Base-by-base conservation (phyloP, 1,140 invertebrate genomes). In the Listronotus bonariensis region DNA sequence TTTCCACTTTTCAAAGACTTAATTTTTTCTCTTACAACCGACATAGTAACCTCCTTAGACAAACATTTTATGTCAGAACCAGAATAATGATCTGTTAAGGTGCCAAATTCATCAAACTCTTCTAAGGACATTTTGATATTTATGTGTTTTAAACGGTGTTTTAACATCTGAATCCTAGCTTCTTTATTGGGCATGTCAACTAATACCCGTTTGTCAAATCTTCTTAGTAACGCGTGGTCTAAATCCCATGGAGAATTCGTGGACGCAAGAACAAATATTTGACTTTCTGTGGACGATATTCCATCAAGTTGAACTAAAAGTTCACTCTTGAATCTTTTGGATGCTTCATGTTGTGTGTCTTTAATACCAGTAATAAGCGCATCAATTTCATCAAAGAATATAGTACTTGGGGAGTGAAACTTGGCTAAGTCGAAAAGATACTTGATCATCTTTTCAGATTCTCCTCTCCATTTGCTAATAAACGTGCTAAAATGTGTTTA, bases 331-430 rank as follows among this genome's bases (percentile, higher is more conserved):
- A 98, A 89, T 62, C 96, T 81, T 60, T 95, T 83, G 17, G 92
- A 92, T 0, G 96, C 95, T 79, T 99, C 97, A 70, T 97, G 95
- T 77, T 96, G 93, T 0, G 84, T 86, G 0, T 85, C 82, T 18
- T 89, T 88, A 17, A 90, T 79, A 56, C 86, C 85, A 0, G 89
- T 89, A 6, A 92, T 89, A 12, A 98, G 81, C 26, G 92, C 90
- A 76, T 99, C 97, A 49, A 98, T 89, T 81, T 99, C 97, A 77
- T 99, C 97, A 36, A 99, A 88, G 79, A 99, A 99, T 68, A 99
- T 95, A 38, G 94, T 94, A 1, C 92, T 91, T 0, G 97, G 97
- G 0, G 95, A 88, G 76, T 94, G 89, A 41, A 71, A 61, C 67
- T 89, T 85, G 0, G 96, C 96, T 82, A 96, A 84, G 67, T 96